Base-by-base conservation (phyloP, 2,888 invertebrate species). In the Hedya salicella region DNA sequence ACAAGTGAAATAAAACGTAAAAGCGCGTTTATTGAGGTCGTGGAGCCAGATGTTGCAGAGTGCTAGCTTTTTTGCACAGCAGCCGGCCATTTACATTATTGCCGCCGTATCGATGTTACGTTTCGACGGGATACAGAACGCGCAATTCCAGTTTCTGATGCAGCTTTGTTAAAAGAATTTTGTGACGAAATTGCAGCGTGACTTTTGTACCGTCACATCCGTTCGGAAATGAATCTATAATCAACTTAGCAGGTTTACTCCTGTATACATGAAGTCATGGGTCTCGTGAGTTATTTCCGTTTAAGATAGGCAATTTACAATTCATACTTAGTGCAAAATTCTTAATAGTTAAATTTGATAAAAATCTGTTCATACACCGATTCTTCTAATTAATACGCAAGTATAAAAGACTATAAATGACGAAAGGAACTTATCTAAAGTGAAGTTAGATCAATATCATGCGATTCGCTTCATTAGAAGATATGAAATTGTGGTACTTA, bases 201-300 rank as follows among this genome's bases (percentile, higher is more conserved):
- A 36, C 14, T 54, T 36, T 61, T 72, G 67, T 67, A 65, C 69
- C 68, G 72, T 83, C 84, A 86, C 78, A 77, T 83, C 81, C 82
- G 77, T 75, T 74, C 64, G 76, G 77, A 78, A 81, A 80, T 77
- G 76, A 70, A 73, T 72, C 78, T 82, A 83, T 82, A 80, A 84
- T 86, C 80, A 76, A 73, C 71, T 78, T 78, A 72, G 74, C 71
- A 70, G 62, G 75, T 75, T 75, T 79, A 74, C 77, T 74, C 75
- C 73, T 71, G 67, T 74, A 73, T 73, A 71, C 67, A 70, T 72
- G 49, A 69, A 66, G 54, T 25, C 25, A 25, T 25, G 25, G n/a
- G 4, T 25, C 25, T 56, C 53, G 75, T 86, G 87, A 86, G 69
- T 87, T 86, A 86, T 71, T 75, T 78, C 80, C 82, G 82, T 82